Evolutionary conservation across 2,113 vertebrate species (phyloP).

Genomic region (Dicentrarchus labrax): DNA sequence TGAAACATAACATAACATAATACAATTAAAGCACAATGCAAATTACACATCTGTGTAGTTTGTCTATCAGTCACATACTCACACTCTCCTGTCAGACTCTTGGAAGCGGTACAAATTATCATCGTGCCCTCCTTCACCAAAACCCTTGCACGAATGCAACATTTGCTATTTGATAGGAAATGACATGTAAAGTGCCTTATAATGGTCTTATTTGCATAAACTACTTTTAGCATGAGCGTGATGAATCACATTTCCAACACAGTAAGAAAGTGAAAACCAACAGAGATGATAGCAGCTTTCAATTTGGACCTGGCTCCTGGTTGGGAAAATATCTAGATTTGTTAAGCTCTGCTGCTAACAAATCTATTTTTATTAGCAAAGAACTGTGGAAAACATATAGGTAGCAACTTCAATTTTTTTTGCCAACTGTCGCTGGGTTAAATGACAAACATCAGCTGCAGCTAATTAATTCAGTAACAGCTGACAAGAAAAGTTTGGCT

Average conservation of each 20-base stretch:
- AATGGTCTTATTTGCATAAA: not conserved
- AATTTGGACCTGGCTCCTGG: not conserved
- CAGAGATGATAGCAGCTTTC: not conserved
- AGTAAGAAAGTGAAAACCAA: not conserved
- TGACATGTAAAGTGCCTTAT: not conserved
- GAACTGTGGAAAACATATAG: not conserved
- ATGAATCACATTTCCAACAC: not conserved
- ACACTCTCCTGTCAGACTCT: not conserved
- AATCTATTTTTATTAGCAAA: not conserved
- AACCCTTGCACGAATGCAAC: not conserved
- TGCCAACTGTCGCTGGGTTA: not conserved
- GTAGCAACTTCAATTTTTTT: not conserved
- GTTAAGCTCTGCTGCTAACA: not conserved
- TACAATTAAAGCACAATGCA: not conserved
- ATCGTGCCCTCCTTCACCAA: not conserved
- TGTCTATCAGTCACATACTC: not conserved
- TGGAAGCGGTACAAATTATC: not conserved
- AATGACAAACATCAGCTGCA: not conserved
- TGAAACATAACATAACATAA: not conserved
- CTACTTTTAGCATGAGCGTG: not conserved
- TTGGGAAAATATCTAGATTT: not conserved
- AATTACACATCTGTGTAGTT: not conserved
- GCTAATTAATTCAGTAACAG: not conserved
- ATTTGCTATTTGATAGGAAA: not conserved
- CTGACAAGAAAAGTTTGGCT: not conserved